phyloP scores from a whole-genome alignment of 2,888 invertebrate genomes.

The Pseudanteris insignis region DNA sequence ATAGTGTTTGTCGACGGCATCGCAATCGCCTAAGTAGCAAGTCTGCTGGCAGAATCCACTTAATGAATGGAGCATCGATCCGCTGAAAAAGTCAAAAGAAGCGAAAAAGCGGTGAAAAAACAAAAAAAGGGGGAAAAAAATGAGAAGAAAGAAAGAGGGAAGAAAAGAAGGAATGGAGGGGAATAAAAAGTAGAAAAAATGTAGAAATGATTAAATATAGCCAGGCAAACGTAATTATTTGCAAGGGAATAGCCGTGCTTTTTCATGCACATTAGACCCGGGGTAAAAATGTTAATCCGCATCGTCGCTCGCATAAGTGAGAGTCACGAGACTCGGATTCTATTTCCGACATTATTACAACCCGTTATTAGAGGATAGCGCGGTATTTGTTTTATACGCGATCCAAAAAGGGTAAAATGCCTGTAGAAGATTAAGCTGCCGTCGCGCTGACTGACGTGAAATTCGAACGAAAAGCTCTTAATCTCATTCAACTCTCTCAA shows the following conservation, averaged over 20 bases:
- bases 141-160: too few species aligned
- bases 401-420: slow-evolving; percentile 52
- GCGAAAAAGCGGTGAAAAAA: too few species aligned
- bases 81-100: too few species aligned
- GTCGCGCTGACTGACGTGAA: slow-evolving; percentile 58
- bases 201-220: too few species aligned
- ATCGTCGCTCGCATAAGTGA: slow-evolving; percentile 48
- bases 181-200: too few species aligned
- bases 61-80: too few species aligned
- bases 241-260: slow-evolving; percentile 13
- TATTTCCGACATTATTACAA: slow-evolving; percentile 52
- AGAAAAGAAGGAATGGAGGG: too few species aligned
- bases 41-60: too few species aligned
- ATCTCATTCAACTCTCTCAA: slow-evolving; percentile 50
- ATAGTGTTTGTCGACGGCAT: too few species aligned
- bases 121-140: too few species aligned
- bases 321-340: slow-evolving; percentile 48
- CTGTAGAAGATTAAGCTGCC: slow-evolving; percentile 54
- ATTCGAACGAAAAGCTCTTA: slow-evolving; percentile 61
- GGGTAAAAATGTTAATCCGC: slow-evolving; percentile 51
- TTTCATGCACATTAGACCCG: slow-evolving; percentile 6
- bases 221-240: slow-evolving; percentile 8
- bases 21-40: too few species aligned
- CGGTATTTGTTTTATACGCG: slow-evolving; percentile 57
- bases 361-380: slow-evolving; percentile 56